Evolutionary conservation across 2,888 invertebrate genomes (phyloP), one percentile per base, ranked within the genome.

Genomic region (Cryptocephalus moraei): DNA sequence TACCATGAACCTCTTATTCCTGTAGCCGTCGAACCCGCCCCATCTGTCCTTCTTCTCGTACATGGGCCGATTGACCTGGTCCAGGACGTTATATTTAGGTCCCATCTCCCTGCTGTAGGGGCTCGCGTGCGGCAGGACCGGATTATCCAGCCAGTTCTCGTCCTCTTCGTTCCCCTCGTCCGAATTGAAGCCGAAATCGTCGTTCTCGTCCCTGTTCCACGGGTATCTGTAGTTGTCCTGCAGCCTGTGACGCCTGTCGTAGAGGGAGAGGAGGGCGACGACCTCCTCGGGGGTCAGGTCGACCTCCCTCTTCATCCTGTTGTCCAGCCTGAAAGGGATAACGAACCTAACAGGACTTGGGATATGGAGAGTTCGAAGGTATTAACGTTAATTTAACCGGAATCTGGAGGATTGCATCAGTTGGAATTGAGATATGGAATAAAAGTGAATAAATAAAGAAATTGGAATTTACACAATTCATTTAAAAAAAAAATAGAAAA

Each of bases 281-380:
- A 80, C 75, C 57, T 80, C 80, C 57, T 80, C 79, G 1, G 79
- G 79, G 53, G 77, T 78, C 39, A 80, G 68, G 36, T 78, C 79
- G 34, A 78, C 75, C 57, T 80, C 78, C 49, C 80, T 71, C 64
- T 80, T 81, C 56, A 75, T 74, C 45, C 80, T 74, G 33, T 55
- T 64, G 32, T 63, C 60, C 31, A 63, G 56, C 6, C 22, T 22
- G 22, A 6, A 22, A 22, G 6, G 22, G 22, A 22, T 22, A 22
- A 22, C 22, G 6, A 6, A 22, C 22, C 3, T 22, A 22, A 22
- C 6, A 2, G 22, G 22, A 22, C 22, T 22, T 22, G 22, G 6
- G 22, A 6, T 6, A 22, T 22, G 22, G 22, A 22, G 22, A 22
- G 22, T 6, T 22, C 22, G 6, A 22, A 22, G 22, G 22, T 22